Conservation (phyloP, 2,113 vertebrate genomes). For the Manacus vitellinus region DNA sequence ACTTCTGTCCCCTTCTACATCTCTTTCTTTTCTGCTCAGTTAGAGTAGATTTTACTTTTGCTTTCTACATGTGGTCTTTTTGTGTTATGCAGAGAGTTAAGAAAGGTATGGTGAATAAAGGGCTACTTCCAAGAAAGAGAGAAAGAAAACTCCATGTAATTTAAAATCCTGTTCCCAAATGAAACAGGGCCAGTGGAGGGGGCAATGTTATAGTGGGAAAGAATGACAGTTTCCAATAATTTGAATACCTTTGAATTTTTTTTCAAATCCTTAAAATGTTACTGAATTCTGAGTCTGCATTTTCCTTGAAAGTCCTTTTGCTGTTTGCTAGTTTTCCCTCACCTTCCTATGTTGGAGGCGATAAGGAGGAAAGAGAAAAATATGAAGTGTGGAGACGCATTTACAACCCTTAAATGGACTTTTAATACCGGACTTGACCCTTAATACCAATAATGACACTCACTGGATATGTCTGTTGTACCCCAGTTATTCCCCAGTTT, state of each 20-base stretch:
- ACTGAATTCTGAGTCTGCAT: background rate
- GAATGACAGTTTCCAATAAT: background rate
- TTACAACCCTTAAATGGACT: too few species aligned
- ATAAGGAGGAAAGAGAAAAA: too few species aligned
- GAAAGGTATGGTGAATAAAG: background rate
- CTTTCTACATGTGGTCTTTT: background rate
- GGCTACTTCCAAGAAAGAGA: background rate
- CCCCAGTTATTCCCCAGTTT: too few species aligned
- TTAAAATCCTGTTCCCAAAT: background rate
- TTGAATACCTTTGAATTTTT: background rate
- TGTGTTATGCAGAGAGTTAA: background rate
- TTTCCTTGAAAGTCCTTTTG: background rate
- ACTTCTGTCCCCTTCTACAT: background rate
- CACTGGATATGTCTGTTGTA: too few species aligned
- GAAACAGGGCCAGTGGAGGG: background rate
- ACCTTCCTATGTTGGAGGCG: background rate
- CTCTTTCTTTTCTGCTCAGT: background rate
- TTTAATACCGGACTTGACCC: too few species aligned
- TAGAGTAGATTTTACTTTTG: background rate
- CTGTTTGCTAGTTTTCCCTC: background rate
- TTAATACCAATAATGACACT: too few species aligned
- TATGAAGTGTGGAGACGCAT: too few species aligned
- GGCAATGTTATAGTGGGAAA: background rate
- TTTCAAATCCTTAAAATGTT: background rate
- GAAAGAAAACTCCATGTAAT: background rate